These are phyloP conservation scores for Saccostrea echinata DNA, from an alignment of 1,140 invertebrate species.

Conservation along the genomic window DNA sequence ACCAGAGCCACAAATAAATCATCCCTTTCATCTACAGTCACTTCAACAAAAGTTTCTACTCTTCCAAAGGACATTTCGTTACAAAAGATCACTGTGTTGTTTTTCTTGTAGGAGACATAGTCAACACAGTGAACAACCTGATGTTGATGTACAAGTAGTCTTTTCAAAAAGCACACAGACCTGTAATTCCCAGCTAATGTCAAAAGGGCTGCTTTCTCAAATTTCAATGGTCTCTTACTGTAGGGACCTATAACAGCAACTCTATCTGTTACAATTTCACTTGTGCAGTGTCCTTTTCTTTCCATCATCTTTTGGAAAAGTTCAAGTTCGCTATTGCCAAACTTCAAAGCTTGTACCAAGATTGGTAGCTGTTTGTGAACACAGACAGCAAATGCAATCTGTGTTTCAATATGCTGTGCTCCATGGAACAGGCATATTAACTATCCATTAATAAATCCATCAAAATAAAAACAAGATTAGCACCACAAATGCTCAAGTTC, in stretches of 20 bases:
- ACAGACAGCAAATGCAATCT: conserved; percentile 38
- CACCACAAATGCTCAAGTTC: conserved; percentile 35
- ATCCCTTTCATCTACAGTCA: not conserved
- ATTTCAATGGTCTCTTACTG: not conserved
- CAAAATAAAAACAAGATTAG: conserved; percentile 45
- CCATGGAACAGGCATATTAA: conserved; percentile 18
- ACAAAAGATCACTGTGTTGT: not conserved
- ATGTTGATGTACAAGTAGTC: not conserved
- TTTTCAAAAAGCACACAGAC: not conserved
- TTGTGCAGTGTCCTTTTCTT: not conserved
- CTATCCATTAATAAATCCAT: conserved; percentile 45
- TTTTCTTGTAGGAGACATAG: not conserved
- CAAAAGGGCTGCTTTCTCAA: not conserved
- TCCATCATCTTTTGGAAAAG: not conserved
- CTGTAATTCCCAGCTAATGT: not conserved
- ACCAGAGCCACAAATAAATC: not conserved
- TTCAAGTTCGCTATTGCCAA: not conserved
- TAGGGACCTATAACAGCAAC: not conserved
- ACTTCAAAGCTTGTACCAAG: not conserved
- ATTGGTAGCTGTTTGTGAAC: conserved; percentile 28
- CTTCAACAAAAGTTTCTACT: not conserved
- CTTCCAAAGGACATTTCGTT: not conserved
- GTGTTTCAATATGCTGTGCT: conserved; percentile 25
- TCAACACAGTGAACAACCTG: not conserved
- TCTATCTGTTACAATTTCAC: not conserved